Percentiles rank a stretch among this genome's conserved stretches.
Evolutionary conservation across 2,888 invertebrate species (phyloP).

Genomic region (Protophormia terraenovae): DNA sequence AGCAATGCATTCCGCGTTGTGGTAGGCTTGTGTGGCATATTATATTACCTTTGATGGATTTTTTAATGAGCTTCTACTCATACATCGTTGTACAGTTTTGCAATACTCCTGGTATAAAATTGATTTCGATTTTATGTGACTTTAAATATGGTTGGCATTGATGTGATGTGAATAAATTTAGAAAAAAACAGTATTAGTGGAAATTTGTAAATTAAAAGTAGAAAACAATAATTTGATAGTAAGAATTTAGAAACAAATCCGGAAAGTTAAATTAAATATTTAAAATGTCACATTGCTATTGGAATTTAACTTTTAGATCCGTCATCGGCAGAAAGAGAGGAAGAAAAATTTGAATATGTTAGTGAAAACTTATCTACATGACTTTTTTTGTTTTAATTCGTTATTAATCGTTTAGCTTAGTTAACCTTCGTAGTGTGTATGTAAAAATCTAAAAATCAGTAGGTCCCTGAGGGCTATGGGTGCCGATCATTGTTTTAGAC

Average conservation of each 20-base stretch:
- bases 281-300: too few relatives aligned
- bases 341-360: too few relatives aligned
- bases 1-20: not conserved
- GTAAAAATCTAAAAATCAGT: too few relatives aligned
- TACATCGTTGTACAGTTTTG: not conserved
- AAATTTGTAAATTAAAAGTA: not conserved
- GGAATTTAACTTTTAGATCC: too few relatives aligned
- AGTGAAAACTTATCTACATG: too few relatives aligned
- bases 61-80: constrained; percentile 45
- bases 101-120: not conserved
- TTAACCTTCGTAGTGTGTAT: too few relatives aligned
- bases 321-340: too few relatives aligned
- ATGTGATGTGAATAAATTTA: not conserved
- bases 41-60: constrained; percentile 27
- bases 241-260: not conserved
- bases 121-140: not conserved
- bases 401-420: too few relatives aligned
- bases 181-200: not conserved
- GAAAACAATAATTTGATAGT: not conserved
- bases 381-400: too few relatives aligned
- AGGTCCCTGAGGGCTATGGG: too few relatives aligned
- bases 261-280: not conserved
- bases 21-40: constrained; percentile 22
- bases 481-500: too few relatives aligned
- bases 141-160: not conserved